A percentile compares a stretch with the other conserved stretches of the same genome.
Conservation (phyloP, 2,888 invertebrate species). For the Cepaea hortensis region DNA sequence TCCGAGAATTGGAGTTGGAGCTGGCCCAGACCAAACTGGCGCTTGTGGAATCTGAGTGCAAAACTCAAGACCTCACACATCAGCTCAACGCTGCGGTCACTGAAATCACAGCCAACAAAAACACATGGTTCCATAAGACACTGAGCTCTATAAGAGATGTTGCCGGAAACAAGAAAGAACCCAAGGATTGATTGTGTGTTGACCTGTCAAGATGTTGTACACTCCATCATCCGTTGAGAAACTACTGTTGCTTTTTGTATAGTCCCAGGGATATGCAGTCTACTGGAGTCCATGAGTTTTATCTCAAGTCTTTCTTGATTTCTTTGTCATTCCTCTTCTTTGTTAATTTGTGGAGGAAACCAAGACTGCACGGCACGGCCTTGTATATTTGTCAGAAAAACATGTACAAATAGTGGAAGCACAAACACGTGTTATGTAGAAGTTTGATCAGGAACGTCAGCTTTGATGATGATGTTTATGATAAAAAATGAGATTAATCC, state of each 20-base stretch:
- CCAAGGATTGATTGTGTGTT: constrained; percentile 53
- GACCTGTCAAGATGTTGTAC: neutral
- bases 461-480: neutral
- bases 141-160: constrained; percentile 82
- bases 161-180: constrained; percentile 68
- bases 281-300: neutral
- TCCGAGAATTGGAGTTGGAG: constrained; percentile 92
- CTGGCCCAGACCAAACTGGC: constrained; percentile 97
- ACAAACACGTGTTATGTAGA: neutral
- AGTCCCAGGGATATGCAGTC: neutral
- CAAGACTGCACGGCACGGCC: neutral
- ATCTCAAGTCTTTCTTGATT: neutral
- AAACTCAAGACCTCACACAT: constrained; percentile 93
- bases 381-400: neutral
- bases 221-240: neutral
- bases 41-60: constrained; percentile 96
- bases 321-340: neutral
- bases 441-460: neutral
- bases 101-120: constrained; percentile 84
- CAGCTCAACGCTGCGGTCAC: constrained; percentile 88
- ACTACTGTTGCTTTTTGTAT: neutral
- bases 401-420: neutral
- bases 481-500: too few species aligned
- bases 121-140: constrained; percentile 94
- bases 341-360: neutral